A percentile compares a stretch with the other conserved stretches of the same genome.
These are phyloP conservation scores for Circaetus cinerascens DNA, from an alignment of 2,113 vertebrate species.

Conservation along the genomic window DNA sequence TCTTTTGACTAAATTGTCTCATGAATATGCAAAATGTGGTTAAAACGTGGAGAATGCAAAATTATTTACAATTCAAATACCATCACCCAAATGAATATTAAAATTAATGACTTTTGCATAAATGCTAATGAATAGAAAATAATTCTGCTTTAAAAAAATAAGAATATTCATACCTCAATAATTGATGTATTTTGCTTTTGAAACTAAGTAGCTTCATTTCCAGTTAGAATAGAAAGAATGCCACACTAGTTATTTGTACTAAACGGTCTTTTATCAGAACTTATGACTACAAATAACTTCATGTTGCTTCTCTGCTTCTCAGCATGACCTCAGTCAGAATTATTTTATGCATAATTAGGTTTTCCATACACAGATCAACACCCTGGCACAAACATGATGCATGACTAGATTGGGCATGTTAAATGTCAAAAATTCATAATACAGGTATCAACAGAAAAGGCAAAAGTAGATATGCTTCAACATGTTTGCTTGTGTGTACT, in stretches of 20 bases:
- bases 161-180: slow-evolving; percentile 56
- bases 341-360: not conserved
- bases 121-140: slow-evolving; percentile 61
- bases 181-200: slow-evolving; percentile 59
- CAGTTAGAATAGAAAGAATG: slow-evolving; percentile 1
- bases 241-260: slow-evolving; percentile 5
- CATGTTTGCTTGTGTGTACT: not conserved
- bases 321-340: not conserved
- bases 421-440: not conserved
- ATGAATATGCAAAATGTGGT: slow-evolving; percentile 57
- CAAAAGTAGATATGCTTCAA: not conserved
- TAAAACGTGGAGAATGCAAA: slow-evolving; percentile 18
- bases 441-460: accelerated
- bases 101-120: slow-evolving; percentile 67
- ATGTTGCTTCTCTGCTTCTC: slow-evolving; percentile 1
- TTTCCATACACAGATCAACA: not conserved
- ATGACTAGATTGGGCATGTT: not conserved
- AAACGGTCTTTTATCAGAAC: slow-evolving; percentile 50
- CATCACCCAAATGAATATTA: slow-evolving; percentile 52
- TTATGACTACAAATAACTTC: not conserved
- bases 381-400: not conserved
- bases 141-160: slow-evolving; percentile 36
- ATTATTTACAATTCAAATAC: slow-evolving; percentile 71
- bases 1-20: slow-evolving; percentile 48
- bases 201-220: slow-evolving; percentile 47